Evolutionary conservation across 1,140 invertebrate species (phyloP).

Genomic region (Heterodera schachtii): DNA sequence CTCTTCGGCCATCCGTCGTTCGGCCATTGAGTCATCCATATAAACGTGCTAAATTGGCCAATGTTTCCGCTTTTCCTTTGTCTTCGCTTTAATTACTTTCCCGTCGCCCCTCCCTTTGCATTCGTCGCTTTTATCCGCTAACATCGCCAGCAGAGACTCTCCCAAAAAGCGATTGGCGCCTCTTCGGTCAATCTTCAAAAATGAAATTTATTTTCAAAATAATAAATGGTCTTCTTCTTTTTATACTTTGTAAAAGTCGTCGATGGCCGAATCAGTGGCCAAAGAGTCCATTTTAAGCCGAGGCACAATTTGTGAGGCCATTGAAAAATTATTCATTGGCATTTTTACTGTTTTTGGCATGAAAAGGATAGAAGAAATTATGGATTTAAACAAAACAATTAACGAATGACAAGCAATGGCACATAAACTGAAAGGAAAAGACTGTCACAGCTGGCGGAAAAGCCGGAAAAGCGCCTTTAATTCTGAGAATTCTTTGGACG

Average conservation of each 20-base stretch:
- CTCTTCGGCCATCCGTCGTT: background rate
- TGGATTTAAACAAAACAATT: background rate
- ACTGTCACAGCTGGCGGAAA: background rate
- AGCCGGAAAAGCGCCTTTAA: background rate
- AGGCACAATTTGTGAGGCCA: background rate
- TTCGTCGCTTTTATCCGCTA: background rate
- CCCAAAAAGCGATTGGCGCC: constrained; percentile 7
- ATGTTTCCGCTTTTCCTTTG: too few relatives aligned
- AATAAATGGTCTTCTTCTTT: background rate
- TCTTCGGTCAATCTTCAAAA: background rate
- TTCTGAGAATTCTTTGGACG: background rate
- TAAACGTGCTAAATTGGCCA: too few relatives aligned
- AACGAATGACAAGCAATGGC: background rate
- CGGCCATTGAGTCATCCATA: too few relatives aligned
- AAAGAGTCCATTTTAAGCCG: constrained; percentile 4
- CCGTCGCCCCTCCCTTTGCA: background rate
- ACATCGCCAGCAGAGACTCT: background rate
- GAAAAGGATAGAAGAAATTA: too few relatives aligned
- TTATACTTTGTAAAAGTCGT: constrained; percentile 2
- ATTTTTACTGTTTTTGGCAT: background rate
- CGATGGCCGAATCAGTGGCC: background rate
- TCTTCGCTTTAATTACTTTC: too few relatives aligned
- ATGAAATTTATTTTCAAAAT: background rate
- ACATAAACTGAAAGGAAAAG: background rate
- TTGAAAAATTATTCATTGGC: background rate